Evolutionary conservation across 2,113 vertebrate species (phyloP).

Genomic region (Cyphomyrus plagiostoma): DNA sequence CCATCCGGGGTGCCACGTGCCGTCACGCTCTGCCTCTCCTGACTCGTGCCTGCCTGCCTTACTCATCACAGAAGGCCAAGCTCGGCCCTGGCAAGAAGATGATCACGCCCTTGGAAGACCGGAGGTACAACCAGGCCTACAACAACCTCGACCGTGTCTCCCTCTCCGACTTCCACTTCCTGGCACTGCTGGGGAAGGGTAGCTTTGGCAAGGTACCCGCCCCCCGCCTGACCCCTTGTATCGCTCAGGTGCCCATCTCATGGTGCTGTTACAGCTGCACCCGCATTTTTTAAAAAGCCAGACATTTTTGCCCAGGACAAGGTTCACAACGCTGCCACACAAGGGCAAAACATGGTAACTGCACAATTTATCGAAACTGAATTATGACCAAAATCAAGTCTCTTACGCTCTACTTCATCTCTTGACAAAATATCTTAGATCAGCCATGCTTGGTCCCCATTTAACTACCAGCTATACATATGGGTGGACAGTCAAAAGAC

Average conservation of each 20-base stretch:
- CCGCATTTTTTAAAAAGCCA: neutral
- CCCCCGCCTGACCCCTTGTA: neutral
- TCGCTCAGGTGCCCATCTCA: neutral
- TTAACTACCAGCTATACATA: neutral
- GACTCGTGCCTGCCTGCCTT: neutral
- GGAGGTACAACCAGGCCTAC: conserved; percentile 58
- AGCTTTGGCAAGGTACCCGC: conserved; percentile 83
- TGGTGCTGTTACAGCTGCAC: neutral
- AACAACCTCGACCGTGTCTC: conserved; percentile 81
- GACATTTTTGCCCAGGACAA: neutral
- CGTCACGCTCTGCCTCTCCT: neutral
- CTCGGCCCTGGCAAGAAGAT: conserved; percentile 86
- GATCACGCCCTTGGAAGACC: conserved; percentile 63
- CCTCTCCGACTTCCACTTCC: conserved; percentile 84
- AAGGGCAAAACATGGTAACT: neutral
- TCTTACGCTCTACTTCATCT: neutral
- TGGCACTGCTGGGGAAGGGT: conserved; percentile 92
- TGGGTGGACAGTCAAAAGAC: neutral
- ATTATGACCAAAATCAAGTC: neutral
- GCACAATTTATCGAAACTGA: neutral
- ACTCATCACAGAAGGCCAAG: conserved; percentile 78
- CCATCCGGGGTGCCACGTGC: neutral
- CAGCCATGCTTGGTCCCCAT: neutral
- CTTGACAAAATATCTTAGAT: neutral
- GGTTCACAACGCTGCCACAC: neutral